Conservation (phyloP, 30 jellyfish, hydroid and myxozoan species). For the Turritopsis dohrnii region DNA sequence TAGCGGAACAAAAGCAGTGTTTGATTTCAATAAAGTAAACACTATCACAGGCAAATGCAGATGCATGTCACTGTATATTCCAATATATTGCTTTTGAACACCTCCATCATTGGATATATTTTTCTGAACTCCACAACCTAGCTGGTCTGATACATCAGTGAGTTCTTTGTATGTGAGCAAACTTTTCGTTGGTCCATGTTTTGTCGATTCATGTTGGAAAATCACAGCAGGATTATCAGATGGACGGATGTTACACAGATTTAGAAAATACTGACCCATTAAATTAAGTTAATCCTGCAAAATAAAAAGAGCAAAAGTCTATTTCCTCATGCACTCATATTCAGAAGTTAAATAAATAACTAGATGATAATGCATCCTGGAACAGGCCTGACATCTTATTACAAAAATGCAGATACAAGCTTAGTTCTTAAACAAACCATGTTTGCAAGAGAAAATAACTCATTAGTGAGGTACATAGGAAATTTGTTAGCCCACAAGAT, state of each 20-base stretch:
- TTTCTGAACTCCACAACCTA: not conserved
- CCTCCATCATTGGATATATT: not conserved
- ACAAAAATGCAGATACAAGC: too few species aligned
- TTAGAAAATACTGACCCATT: not conserved
- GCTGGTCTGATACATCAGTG: not conserved
- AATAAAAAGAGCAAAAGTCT: too few species aligned
- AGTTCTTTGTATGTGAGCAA: not conserved
- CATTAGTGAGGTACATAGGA: too few species aligned
- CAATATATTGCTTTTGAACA: too few species aligned
- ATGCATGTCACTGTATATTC: not conserved
- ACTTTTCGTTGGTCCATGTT: not conserved
- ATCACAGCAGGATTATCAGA: not conserved
- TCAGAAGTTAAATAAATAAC: too few species aligned
- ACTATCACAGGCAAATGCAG: slow-evolving; percentile 4
- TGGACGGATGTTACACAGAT: not conserved
- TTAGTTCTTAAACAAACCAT: too few species aligned
- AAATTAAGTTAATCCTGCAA: too few species aligned
- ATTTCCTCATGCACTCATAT: too few species aligned
- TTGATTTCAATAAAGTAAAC: not conserved
- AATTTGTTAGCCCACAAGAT: too few species aligned
- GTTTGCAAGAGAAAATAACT: too few species aligned
- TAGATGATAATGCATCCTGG: too few species aligned
- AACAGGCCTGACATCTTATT: too few species aligned
- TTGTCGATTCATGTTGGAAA: not conserved
- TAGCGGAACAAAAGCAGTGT: not conserved